phyloP scores from a whole-genome alignment of 2,888 invertebrate species.

The Agonopterix subpropinquella region DNA sequence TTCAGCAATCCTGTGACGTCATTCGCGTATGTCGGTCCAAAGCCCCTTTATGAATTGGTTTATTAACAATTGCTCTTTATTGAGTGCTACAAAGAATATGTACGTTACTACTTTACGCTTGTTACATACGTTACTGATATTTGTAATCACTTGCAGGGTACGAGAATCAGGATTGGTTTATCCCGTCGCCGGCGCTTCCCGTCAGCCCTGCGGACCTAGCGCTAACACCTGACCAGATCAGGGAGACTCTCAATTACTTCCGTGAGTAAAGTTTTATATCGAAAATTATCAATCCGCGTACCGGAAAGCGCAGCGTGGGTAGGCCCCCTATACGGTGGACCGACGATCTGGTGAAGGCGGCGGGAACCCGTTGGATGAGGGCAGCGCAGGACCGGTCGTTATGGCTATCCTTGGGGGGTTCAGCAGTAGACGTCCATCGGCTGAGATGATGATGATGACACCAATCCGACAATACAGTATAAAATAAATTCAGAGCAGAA shows the following conservation, averaged over 20 bases:
- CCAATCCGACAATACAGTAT: too few relatives aligned
- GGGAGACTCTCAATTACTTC: slow-evolving; percentile 97
- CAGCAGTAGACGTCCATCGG: too few relatives aligned
- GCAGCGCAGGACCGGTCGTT: too few relatives aligned
- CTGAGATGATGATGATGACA: too few relatives aligned
- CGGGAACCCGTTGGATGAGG: too few relatives aligned
- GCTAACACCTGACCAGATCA: slow-evolving; percentile 94
- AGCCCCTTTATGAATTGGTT: slow-evolving; percentile 18
- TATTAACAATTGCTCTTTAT: slow-evolving; percentile 13
- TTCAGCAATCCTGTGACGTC: slow-evolving; percentile 40
- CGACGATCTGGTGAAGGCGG: too few relatives aligned
- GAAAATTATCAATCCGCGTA: too few relatives aligned
- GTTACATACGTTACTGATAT: background rate
- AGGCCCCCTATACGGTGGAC: too few relatives aligned
- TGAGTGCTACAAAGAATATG: background rate
- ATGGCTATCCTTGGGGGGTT: too few relatives aligned
- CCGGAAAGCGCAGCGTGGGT: too few relatives aligned
- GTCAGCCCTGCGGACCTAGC: slow-evolving; percentile 84
- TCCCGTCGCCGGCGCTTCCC: slow-evolving; percentile 90
- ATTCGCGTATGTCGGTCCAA: slow-evolving; percentile 14
- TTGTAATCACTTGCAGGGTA: slow-evolving; percentile 77
- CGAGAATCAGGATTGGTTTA: slow-evolving; percentile 95
- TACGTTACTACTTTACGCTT: background rate
- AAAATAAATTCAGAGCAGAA: too few relatives aligned
- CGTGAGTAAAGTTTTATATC: slow-evolving; percentile 81